Evolutionary conservation across 1,140 invertebrate genomes (phyloP), one percentile per base, ranked within the genome.

Genomic region (Lysiphlebus fabarum): DNA sequence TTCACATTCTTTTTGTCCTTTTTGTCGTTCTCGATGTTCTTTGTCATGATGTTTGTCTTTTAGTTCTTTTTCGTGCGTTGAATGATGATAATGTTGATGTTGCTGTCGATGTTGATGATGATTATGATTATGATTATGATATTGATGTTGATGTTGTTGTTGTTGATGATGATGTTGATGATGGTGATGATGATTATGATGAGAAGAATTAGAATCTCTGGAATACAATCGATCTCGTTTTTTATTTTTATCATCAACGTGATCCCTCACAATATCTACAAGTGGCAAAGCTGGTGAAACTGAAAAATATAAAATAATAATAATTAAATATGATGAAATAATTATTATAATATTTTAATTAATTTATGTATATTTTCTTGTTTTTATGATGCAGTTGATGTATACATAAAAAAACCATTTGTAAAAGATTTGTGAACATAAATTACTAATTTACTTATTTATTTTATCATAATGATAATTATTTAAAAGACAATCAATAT

Each of bases 1-100:
- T 34, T 74, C 68, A 12, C 74, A 60, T 8, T 76, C 11, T 74
- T 59, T 56, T 67, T 57, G 40, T 77, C 71, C 14, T 74, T 60
- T 11, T 77, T 69, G 44, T 53, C 62, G 26, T 55, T 33, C 58
- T 37, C 10, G 44, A 14, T 10, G 55, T 58, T 51, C 61, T 56
- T n/a, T 60, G 38, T 77, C 72, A 7, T 69, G 17, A 26, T 4
- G 17, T 26, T 26, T 26, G 17, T 26, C 17, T 26, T 26, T 26
- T 26, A 4, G 63, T 37, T 70, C 67, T 53, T 71, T 68, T 43
- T 67, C 60, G 14, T 66, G 67, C 36, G 70, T 56, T 42, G 59
- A 43, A 56, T 65, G 47, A 7, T 55, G 33, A 5, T 43, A 34
- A 7, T 48, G 45, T 40, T 59, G 44, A 36, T 51, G 44, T 12